Conservation (phyloP, 2,888 invertebrate genomes). For the Dasypogon diadema region DNA sequence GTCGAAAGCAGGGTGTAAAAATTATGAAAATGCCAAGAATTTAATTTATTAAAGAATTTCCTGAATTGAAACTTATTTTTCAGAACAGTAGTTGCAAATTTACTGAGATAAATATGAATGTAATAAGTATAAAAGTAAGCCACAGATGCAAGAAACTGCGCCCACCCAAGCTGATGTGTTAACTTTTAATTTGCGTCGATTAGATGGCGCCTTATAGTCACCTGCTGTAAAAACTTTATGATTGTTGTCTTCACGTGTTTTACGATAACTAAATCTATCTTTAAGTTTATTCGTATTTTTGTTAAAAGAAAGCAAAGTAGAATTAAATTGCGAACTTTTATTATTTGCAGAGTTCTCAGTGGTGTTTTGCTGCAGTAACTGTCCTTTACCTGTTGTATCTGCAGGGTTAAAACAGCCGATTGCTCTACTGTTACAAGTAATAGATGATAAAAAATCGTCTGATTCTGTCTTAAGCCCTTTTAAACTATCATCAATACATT, state of each 20-base stretch:
- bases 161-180: slow-evolving; percentile 87
- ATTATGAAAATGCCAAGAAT: no score
- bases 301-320: not conserved
- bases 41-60: no score
- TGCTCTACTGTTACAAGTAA: slow-evolving; percentile 29
- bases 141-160: slow-evolving; percentile 91
- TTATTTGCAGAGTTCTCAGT: not conserved
- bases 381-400: not conserved
- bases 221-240: not conserved
- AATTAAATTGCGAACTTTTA: slow-evolving; percentile 7
- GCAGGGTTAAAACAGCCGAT: slow-evolving; percentile 44
- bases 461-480: no score
- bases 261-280: not conserved
- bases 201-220: not conserved
- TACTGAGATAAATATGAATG: slow-evolving; percentile 74
- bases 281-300: no score
- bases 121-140: slow-evolving; percentile 80
- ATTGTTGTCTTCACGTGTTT: no score
- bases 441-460: not conserved
- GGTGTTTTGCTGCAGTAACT: slow-evolving; percentile 11
- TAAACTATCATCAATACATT: no score
- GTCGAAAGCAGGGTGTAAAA: no score
- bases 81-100: no score
- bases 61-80: no score
- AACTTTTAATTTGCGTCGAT: slow-evolving; percentile 54